Base-by-base conservation (phyloP, 2,797 vertebrate genomes). In the Hypotaenidia okinawae region DNA sequence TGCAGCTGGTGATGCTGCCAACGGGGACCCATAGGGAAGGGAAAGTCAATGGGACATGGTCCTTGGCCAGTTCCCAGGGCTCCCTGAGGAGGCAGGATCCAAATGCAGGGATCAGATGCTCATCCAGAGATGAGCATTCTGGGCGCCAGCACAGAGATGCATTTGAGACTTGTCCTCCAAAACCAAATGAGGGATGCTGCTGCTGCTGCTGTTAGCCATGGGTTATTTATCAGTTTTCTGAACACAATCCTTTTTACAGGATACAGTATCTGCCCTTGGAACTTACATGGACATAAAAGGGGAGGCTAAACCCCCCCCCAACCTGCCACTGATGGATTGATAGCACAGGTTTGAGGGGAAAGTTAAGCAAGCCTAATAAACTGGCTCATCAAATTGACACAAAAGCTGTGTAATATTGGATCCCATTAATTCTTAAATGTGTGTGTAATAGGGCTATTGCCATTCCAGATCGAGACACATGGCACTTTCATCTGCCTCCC, bases 291-390 rank as follows among this genome's bases (percentile, higher is more conserved):
- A 78, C 19, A 41, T 35, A 55, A 86, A 87, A 72, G 49, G 15
- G 35, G 27, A 77, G 45, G 69, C 54, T 85, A 57, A 70, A 77
- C 67, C 63, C 79, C 75, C 49, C 32, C 32, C 28, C 43, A 45
- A 18, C 47, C 41, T 86, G 81, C 30, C 47, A 22, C 43, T 55
- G 87, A 49, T 16, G 64, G 64, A 68, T 55, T 84, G 89, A 86
- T 84, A 80, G 75, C 3, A 13, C 83, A 79, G 90, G 81, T 92
- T 81, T 95, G 95, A 96, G 80, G 80, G 45, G 27, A 57, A 96
- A 88, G 92, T 94, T 96, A 97, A 97, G 86, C 13, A 58, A 94
- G 74, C 61, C 86, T 95, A 95, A 96, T 88, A 96, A 97, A 97
- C 68, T 57, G 82, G 76, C 90, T 96, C 90, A 93, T 95, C 91